phyloP scores from a whole-genome alignment of 2,888 invertebrate genomes.

The Lobophora halterata region DNA sequence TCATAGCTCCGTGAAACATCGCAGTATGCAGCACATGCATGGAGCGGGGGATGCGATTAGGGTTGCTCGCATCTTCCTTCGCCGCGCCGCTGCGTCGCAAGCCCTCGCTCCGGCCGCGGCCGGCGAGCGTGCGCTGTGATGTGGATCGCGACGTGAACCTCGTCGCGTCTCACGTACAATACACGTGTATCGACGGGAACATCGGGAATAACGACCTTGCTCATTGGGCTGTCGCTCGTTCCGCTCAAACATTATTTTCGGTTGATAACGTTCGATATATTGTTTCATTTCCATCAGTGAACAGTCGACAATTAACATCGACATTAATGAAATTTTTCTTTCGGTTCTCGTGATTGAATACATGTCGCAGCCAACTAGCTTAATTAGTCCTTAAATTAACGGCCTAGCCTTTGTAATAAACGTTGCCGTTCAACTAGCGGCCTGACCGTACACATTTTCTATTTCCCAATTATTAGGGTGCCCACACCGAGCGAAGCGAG shows the following conservation, averaged over 20 bases:
- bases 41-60: conserved; percentile 14
- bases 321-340: no score
- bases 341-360: no score
- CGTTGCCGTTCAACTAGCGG: no score
- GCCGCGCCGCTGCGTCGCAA: conserved; percentile 4
- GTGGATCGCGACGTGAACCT: no score
- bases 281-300: conserved; percentile 13
- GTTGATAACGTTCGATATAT: conserved; percentile 10
- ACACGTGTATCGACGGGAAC: conserved; percentile 16
- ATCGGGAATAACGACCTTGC: conserved; percentile 13
- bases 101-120: not conserved
- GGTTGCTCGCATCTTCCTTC: conserved; percentile 7
- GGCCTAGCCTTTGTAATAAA: no score
- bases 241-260: conserved; percentile 17
- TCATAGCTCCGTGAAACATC: conserved; percentile 6
- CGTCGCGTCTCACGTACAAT: conserved; percentile 1
- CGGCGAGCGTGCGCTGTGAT: not conserved
- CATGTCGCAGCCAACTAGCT: no score
- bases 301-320: conserved; percentile 1
- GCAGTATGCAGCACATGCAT: conserved; percentile 11
- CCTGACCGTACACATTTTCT: no score
- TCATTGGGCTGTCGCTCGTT: conserved; percentile 15
- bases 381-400: no score
- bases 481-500: no score
- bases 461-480: no score